phyloP scores from a whole-genome alignment of 1,140 invertebrate genomes.

The Anthonomus grandis region DNA sequence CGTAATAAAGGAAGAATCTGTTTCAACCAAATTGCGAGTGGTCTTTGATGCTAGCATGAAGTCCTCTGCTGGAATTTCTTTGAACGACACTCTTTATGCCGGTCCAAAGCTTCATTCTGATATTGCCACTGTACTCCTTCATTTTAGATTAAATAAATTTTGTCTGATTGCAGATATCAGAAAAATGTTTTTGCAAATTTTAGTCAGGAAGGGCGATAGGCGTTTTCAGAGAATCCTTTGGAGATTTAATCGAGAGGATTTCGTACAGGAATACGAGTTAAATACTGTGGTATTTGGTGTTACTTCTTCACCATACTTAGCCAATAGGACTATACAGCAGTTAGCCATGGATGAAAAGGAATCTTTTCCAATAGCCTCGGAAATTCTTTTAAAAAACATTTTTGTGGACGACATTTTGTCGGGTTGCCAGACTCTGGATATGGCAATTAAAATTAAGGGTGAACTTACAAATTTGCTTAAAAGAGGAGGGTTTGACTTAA shows the following conservation, averaged over 20 bases:
- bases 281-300: conserved; percentile 46
- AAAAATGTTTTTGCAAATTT: conserved; percentile 49
- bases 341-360: conserved; percentile 32
- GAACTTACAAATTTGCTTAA: conserved; percentile 4
- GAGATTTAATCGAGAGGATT: conserved; percentile 29
- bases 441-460: background rate
- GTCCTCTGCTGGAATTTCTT: conserved; percentile 33
- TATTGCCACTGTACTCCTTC: conserved; percentile 43
- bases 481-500: conserved; percentile 6
- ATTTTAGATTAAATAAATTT: conserved; percentile 38
- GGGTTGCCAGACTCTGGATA: background rate
- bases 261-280: conserved; percentile 37
- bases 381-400: conserved; percentile 17
- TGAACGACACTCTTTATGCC: conserved; percentile 39
- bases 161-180: conserved; percentile 42
- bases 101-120: conserved; percentile 47
- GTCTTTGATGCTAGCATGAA: conserved; percentile 46
- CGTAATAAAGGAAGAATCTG: conserved; percentile 38
- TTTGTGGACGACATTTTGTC: conserved; percentile 31
- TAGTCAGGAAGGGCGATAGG: conserved; percentile 33
- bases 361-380: conserved; percentile 36
- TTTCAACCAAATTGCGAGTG: conserved; percentile 39
- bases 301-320: conserved; percentile 39
- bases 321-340: conserved; percentile 32
- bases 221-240: conserved; percentile 47